Evolutionary conservation across 2,888 invertebrate genomes (phyloP), one percentile per base, ranked within the genome.

Genomic region (Metopia argyrocephala): DNA sequence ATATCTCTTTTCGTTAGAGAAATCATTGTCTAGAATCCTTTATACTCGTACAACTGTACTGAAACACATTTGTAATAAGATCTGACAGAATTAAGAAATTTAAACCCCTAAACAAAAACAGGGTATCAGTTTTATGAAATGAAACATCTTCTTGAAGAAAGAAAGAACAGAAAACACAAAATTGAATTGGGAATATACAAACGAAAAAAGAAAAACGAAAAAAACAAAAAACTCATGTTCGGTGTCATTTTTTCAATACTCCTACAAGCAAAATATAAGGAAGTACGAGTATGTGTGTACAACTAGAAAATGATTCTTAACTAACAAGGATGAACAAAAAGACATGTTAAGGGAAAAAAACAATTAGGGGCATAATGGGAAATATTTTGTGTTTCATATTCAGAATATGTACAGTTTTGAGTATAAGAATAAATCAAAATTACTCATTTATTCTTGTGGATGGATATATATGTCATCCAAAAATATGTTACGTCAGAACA

Each of bases 61-160:
- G 52, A 62, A 66, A 56, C 27, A 48, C 54, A 78, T 81, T 81
- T 81, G 81, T 78, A 78, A 78, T 75, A 70, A 45, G 81, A 81
- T 76, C 71, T 61, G 15, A 5, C 38, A 5, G 28, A 31, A 59
- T 64, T 27, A 20, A 73, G 80, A 80, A 76, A 80, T 73, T 68
- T 68, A 80, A 80, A 73, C 76, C 76, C 68, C 57, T 56, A 38
- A 12, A 2, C 52, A 7, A 46, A 52, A 56, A 50, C 48, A 52
- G 15, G 23, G 20, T 45, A 50, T 15, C 45, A 25, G 15, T 20
- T 9, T 31, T 18, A 27, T 9, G 3, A 15, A 38, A 21, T 31
- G 9, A 3, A 59, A 57, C 1, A 6, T 28, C 25, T n/a, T 25
- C n/a, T 12, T n/a, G 25, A 20, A 7, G 20, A 4, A 4, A 59